phyloP scores from a whole-genome alignment of 2,797 vertebrate genomes.

The Pelochelys cantorii region DNA sequence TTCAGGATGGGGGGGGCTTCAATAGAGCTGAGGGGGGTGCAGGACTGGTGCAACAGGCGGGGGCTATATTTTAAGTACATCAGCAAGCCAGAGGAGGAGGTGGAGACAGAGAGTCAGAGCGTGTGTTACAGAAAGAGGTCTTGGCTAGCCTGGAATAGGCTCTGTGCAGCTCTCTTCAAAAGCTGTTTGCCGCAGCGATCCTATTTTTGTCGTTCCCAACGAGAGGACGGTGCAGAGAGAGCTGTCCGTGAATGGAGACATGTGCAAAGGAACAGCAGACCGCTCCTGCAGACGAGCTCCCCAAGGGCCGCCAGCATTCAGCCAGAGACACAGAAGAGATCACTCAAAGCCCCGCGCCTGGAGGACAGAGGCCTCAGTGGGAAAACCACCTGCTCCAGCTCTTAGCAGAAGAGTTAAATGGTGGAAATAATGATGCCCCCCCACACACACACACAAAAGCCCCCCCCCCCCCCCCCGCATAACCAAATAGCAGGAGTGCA shows the following conservation, averaged over 20 bases:
- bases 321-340: neutral
- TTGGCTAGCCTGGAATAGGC: neutral
- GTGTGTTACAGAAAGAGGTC: neutral
- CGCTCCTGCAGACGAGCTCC: rapidly evolving
- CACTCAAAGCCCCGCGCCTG: neutral
- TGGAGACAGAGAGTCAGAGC: neutral
- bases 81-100: neutral
- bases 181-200: neutral
- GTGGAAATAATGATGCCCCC: neutral
- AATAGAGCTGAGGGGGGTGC: neutral
- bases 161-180: neutral
- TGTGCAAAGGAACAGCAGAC: neutral
- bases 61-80: neutral
- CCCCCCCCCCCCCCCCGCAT: neutral
- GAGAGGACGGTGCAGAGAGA: neutral
- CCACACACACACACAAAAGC: neutral
- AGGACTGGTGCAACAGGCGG: neutral
- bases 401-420: neutral
- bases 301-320: neutral
- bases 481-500: rapidly evolving
- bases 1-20: neutral
- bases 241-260: neutral
- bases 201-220: neutral
- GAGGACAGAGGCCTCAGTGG: neutral
- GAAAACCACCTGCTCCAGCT: neutral